A percentile compares a stretch with the other conserved stretches of the same genome.
phyloP scores from a whole-genome alignment of 2,113 vertebrate genomes.

The Scopus umbretta region DNA sequence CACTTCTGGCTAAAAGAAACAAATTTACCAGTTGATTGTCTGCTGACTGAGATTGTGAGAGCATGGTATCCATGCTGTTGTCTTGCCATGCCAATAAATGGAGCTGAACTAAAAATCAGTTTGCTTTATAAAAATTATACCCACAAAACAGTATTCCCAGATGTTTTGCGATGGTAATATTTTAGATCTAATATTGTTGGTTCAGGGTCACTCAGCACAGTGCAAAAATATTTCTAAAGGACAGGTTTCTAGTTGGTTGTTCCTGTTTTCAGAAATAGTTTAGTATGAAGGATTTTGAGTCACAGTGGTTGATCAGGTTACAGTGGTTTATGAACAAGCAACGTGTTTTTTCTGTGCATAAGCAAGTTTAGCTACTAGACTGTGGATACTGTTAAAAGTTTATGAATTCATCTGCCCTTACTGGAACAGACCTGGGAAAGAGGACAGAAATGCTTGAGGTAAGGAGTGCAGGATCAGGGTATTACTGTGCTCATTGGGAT shows the following conservation, averaged over 20 bases:
- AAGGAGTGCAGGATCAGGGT: background rate
- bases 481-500: background rate
- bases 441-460: background rate
- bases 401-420: background rate
- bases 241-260: background rate
- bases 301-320: background rate
- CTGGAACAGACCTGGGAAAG: background rate
- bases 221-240: conserved; percentile 1
- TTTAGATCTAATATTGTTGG: background rate
- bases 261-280: background rate
- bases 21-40: background rate
- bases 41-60: background rate
- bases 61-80: background rate
- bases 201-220: background rate
- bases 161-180: background rate
- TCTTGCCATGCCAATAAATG: background rate
- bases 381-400: background rate
- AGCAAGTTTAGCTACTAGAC: background rate
- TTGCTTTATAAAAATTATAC: background rate
- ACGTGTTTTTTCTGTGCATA: background rate
- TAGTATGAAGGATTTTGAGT: background rate
- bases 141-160: background rate
- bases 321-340: background rate
- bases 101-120: background rate
- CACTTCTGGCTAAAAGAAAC: background rate